Base-by-base conservation (phyloP, 1,140 invertebrate species). In the Zaprionus taronus region DNA sequence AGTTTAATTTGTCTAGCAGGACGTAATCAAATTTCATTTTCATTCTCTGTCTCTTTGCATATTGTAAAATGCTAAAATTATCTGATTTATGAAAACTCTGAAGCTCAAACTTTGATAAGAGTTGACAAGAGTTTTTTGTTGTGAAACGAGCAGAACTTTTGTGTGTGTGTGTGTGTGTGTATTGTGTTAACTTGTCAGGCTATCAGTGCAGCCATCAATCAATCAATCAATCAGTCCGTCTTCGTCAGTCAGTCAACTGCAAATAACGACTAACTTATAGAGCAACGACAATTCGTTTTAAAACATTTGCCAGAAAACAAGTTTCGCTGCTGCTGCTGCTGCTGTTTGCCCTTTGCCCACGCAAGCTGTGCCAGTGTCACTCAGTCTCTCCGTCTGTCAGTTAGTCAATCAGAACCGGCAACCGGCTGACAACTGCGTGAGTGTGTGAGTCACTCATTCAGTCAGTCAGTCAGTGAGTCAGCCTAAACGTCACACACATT, bases 261-360 rank as follows among this genome's bases (percentile, higher is more conserved):
- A 57, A 14, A 24, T 24, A 65, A 82, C 80, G 71, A 86, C 80
- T 85, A 75, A 82, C 63, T 85, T 70, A 44, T 47, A 41, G 41
- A 56, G 60, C 44, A 63, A 31, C 68, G 58, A 67, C 66, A 80
- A 80, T 83, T 87, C 62, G 64, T 73, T 83, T 76, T 64, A 65
- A 67, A 65, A 77, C 72, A 79, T 79, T 82, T 68, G 36, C 64
- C 63, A 34, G 65, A 73, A 68, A 71, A 75, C 44, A 56, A 62
- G 17, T 67, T 74, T 76, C 55, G 38, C 36, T 38, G 60, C 78
- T 67, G 61, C 20, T 20, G 20, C 70, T 70, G 62, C 72, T 55
- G 60, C 70, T 73, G 62, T 73, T 84, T 15, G 61, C 56, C 66
- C 38, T 73, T 71, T 58, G 69, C 63, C 64, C 24, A 24, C 28